A percentile compares a stretch with the other conserved stretches of the same genome.
phyloP scores from a whole-genome alignment of 2,888 invertebrate species.

The Drosophila subquinaria region DNA sequence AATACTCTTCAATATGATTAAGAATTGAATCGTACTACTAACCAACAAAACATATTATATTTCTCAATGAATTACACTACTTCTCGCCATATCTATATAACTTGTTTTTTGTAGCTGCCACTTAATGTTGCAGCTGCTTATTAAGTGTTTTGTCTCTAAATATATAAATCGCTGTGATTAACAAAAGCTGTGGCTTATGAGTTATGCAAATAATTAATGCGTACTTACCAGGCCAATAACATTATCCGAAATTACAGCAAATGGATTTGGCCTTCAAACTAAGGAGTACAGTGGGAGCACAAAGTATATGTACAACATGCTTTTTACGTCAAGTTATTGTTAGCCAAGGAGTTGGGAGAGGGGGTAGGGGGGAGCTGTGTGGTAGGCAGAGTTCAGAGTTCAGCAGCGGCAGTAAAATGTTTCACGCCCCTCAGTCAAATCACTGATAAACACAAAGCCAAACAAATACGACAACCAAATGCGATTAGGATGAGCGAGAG shows the following conservation, averaged over 20 bases:
- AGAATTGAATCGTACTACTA: not conserved
- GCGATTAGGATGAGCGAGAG: conserved; percentile 49
- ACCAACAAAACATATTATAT: not conserved
- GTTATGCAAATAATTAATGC: conserved; percentile 78
- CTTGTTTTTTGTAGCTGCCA: not conserved
- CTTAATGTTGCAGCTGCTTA: conserved; percentile 3
- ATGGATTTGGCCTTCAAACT: conserved; percentile 36
- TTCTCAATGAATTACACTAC: not conserved
- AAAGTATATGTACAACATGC: conserved; percentile 40
- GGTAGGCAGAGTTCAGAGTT: conserved; percentile 42
- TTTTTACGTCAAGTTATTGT: conserved; percentile 30
- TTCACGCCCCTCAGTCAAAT: conserved; percentile 57
- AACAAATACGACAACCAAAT: conserved; percentile 46
- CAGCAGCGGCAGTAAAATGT: conserved; percentile 48
- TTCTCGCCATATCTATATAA: not conserved
- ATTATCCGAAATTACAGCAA: conserved; percentile 65
- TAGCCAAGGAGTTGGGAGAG: not conserved
- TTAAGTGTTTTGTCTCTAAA: conserved; percentile 21
- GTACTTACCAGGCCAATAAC: conserved; percentile 45
- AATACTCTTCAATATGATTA: not conserved
- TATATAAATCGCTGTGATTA: conserved; percentile 9
- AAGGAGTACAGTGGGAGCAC: conserved; percentile 11
- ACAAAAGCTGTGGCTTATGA: conserved; percentile 34
- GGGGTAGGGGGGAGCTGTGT: no score
- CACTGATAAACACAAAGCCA: conserved; percentile 43